Base-by-base conservation (phyloP, 2,888 invertebrate genomes). In the Cantharis rufa region DNA sequence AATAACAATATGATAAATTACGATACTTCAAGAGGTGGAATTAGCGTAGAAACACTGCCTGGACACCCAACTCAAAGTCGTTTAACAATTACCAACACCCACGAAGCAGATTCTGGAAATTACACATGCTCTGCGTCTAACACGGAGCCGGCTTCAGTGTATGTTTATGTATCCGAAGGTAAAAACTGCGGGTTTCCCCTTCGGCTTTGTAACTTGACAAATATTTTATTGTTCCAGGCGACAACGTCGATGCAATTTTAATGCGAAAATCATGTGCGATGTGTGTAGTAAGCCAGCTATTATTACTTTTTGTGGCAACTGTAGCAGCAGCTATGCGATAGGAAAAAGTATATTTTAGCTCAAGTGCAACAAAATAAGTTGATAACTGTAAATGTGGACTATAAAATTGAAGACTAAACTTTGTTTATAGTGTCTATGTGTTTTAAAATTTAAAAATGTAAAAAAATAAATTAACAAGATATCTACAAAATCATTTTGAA, bases 1-100 rank as follows among this genome's bases (percentile, higher is more conserved):
- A 96, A 97, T 90, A 94, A 94, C 89, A 94, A 95, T 86, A 96
- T 97, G 94, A 96, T 97, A 90, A 97, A 96, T 91, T 96, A 96
- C 89, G 96, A 96, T 89, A 94, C 92, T 84, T 91, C 94, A 84
- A 92, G 96, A 85, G 94, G 95, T 82, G 93, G 93, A 82, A 95
- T 96, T 82, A 91, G 91, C 82, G 96, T 97, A 85, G 92, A 93
- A 87, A 96, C 96, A 81, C 94, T 94, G 88, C 95, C 95, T 81
- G 96, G 95, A 80, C 92, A 94, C 86, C 92, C 93, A 87, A 96
- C 96, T 81, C 95, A 96, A 89, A 95, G 95, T 85, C 92, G 95
- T 84, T 92, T 97, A 82, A 93, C 93, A 86, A 95, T 97, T 88
- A 92, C 93, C 85, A 92, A 94, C 86, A 96, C 96, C 81, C 93